Evolutionary conservation across 2,888 invertebrate genomes (phyloP).

Genomic region (Chouioia cunea): DNA sequence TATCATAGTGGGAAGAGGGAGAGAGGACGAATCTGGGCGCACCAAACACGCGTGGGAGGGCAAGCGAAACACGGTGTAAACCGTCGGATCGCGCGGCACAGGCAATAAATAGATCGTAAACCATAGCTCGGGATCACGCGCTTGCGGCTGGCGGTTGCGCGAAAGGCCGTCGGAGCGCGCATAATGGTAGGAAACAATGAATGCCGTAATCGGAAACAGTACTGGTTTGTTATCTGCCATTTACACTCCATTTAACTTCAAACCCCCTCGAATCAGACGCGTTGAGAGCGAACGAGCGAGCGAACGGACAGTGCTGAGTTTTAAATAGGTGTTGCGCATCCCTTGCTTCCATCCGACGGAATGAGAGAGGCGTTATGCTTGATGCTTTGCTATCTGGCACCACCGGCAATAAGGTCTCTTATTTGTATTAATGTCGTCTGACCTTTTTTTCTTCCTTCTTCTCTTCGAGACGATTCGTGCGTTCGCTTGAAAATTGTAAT

Average conservation of each 20-base stretch:
- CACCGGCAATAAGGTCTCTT: slow-evolving; percentile 46
- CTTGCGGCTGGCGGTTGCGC: slow-evolving; percentile 50
- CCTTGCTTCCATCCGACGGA: slow-evolving; percentile 4
- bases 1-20: background rate
- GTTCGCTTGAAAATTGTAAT: slow-evolving; percentile 9
- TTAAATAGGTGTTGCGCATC: slow-evolving; percentile 31
- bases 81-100: slow-evolving; percentile 52
- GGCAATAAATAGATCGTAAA: slow-evolving; percentile 68
- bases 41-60: slow-evolving; percentile 24
- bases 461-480: slow-evolving; percentile 23
- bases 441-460: slow-evolving; percentile 20
- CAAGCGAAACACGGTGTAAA: slow-evolving; percentile 49
- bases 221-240: slow-evolving; percentile 69
- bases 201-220: slow-evolving; percentile 69
- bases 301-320: slow-evolving; percentile 55
- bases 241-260: slow-evolving; percentile 69
- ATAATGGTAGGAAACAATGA: slow-evolving; percentile 70
- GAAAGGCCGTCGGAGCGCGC: slow-evolving; percentile 67
- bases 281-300: slow-evolving; percentile 55
- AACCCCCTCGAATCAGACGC: slow-evolving; percentile 66
- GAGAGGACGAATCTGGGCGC: slow-evolving; percentile 28
- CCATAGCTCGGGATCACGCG: slow-evolving; percentile 53
- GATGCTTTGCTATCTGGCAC: slow-evolving; percentile 21
- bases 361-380: slow-evolving; percentile 6
- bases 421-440: slow-evolving; percentile 32